Base-by-base conservation (phyloP, 2,888 invertebrate species). In the Cyclophora punctaria region DNA sequence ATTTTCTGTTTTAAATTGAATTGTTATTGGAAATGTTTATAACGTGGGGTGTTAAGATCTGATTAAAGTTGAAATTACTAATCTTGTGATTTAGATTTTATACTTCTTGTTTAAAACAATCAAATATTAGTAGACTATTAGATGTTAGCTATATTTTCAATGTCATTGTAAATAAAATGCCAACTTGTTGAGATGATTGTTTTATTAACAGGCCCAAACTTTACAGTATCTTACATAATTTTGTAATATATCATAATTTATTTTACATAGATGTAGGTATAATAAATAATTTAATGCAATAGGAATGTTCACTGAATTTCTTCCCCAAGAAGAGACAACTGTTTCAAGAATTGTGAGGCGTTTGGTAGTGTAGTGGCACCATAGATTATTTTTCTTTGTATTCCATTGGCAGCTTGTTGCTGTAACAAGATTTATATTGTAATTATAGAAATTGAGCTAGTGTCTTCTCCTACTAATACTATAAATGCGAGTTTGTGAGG, bases 281-380 rank as follows among this genome's bases (percentile, higher is more conserved):
- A 60, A 56, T 57, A 56, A 41, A 35, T 50, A 44, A 33, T 44
- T 33, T 7, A 51, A 62, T 59, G 60, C 49, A 53, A 46, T 52
- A 50, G 80, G 83, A 85, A 83, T 82, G 83, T 79, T 81, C 73
- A 85, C 62, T 90, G 90, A 57, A 93, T 90, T 77, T 95, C 95
- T 71, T 93, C 92, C 45, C 95, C 95, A 57, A 95, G 80, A 35
- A 93, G 89, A n/a, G 94, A 93, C 37, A 96, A 89, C 83, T 99
- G 98, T 80, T 95, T 95, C 55, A 99, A 90, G 84, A 99, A 98
- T 75, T 98, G 97, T 63, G 93, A 92, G 4, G 98, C 97, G 87
- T 97, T 99, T 60, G 95, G 94, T 56, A 99, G 89, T 44, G 98
- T 97, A 35, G 98, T 97, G 54, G 97, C 94, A 42, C 99, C 99